phyloP scores from a whole-genome alignment of 2,797 vertebrate species.

The Enteromius argenteus region DNA sequence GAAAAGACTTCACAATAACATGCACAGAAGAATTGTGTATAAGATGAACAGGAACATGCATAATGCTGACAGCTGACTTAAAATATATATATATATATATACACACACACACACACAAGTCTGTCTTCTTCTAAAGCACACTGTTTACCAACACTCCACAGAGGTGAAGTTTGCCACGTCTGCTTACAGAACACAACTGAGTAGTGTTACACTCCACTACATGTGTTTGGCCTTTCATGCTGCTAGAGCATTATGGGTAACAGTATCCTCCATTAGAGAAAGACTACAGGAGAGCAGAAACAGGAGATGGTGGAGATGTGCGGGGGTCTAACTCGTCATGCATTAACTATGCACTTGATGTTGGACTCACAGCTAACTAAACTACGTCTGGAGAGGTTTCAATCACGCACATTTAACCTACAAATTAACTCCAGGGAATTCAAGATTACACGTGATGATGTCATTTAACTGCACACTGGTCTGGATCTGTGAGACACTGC shows the following conservation, averaged over 20 bases:
- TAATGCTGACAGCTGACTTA: not conserved
- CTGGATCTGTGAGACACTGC: not conserved
- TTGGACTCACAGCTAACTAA: not conserved
- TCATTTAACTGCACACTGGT: not conserved
- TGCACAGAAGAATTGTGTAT: not conserved
- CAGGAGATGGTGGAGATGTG: conserved; percentile 10
- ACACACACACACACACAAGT: not conserved
- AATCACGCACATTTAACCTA: not conserved
- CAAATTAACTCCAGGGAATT: not conserved
- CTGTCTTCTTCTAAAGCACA: not conserved
- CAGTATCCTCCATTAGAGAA: conserved; percentile 36
- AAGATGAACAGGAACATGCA: not conserved
- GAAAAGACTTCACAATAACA: not conserved
- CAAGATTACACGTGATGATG: not conserved
- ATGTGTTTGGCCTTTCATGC: conserved; percentile 5
- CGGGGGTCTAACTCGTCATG: conserved; percentile 8
- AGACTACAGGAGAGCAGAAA: conserved; percentile 37
- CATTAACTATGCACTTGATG: conserved; percentile 16
- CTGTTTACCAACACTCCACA: not conserved
- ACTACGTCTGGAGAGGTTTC: not conserved
- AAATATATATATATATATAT: not conserved
- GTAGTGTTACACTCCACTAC: not conserved
- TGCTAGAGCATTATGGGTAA: conserved; percentile 14
- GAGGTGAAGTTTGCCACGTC: not conserved
- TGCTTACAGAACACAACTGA: not conserved